Evolutionary conservation across 2,113 vertebrate species (phyloP).

Genomic region (Bufo gargarizans): DNA sequence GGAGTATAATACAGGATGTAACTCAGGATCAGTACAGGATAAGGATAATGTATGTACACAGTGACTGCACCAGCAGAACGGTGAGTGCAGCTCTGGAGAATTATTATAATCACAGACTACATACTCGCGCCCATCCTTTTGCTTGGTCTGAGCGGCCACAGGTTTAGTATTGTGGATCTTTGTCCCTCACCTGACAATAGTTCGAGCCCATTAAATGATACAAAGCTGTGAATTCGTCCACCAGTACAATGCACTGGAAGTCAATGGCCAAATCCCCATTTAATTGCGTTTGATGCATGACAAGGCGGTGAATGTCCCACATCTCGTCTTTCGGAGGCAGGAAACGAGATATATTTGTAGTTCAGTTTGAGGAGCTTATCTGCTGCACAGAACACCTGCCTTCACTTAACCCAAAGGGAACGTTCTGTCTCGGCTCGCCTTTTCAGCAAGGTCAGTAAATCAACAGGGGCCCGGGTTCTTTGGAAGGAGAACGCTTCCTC

Average conservation of each 20-base stretch:
- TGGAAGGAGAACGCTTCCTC: conserved; percentile 60
- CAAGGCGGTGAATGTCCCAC: conserved; percentile 51
- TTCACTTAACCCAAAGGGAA: conserved; percentile 78
- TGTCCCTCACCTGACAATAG: background rate
- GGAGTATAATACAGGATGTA: too few relatives aligned
- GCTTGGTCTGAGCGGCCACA: background rate
- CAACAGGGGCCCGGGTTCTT: conserved; percentile 65
- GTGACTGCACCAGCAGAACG: background rate
- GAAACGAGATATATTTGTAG: conserved; percentile 60
- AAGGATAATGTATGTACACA: background rate
- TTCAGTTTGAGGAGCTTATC: conserved; percentile 56
- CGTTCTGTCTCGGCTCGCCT: conserved; percentile 81
- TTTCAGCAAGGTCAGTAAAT: conserved; percentile 71
- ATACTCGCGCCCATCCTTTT: background rate
- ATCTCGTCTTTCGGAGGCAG: conserved; percentile 58
- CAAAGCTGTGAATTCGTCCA: conserved; percentile 46
- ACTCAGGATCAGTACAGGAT: too few relatives aligned
- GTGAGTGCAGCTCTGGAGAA: background rate
- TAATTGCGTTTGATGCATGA: conserved; percentile 45
- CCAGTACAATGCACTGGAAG: conserved; percentile 24
- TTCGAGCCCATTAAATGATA: conserved; percentile 41
- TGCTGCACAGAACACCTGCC: conserved; percentile 72
- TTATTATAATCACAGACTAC: background rate
- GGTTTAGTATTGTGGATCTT: conserved; percentile 3
- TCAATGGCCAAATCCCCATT: conserved; percentile 40